Evolutionary conservation across 2,888 invertebrate genomes (phyloP), one percentile per base, ranked within the genome.

Genomic region (Hyalella azteca): DNA sequence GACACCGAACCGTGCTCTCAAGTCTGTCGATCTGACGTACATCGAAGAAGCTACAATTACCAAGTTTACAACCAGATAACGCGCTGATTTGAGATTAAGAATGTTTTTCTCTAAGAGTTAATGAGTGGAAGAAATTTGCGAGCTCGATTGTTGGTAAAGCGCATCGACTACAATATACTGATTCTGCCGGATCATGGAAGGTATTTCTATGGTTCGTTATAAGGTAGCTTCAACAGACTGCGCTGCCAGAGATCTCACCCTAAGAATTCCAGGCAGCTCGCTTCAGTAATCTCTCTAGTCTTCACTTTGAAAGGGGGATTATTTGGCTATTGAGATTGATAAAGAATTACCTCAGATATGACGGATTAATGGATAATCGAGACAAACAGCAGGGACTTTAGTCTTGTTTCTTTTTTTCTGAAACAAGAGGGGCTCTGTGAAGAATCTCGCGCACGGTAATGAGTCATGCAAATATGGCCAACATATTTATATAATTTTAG

Each of bases 61-160:
- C 32, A 39, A 66, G 36, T 66, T 66, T 66, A 36, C 36, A 29
- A 36, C 32, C 36, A 66, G 66, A 66, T 66, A 66, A 66, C 66
- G 66, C 36, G 22, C 66, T 66, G 32, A 66, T 66, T 66, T 66
- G 66, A 39, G 36, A 36, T 66, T 36, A 66, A 66, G 66, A 29
- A 66, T 66, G 66, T 36, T 66, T 66, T 66, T 66, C 66, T 36
- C n/a, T 66, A n/a, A 36, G 36, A 32, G 66, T 36, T 66, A 66
- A 66, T 66, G 66, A 66, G n/a, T 66, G 66, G 36, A 5, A 66
- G 66, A 66, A 36, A 66, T 66, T 66, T 66, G 66, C 66, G 9
- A 26, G 54, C 26, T 13, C 54, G 54, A 54, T 54, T 54, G 66
- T 66, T 66, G 66, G 36, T 66, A 36, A 36, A 66, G 66, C 32